phyloP scores from a whole-genome alignment of 2,797 vertebrate genomes.

The Hapalemur alaotrensis region DNA sequence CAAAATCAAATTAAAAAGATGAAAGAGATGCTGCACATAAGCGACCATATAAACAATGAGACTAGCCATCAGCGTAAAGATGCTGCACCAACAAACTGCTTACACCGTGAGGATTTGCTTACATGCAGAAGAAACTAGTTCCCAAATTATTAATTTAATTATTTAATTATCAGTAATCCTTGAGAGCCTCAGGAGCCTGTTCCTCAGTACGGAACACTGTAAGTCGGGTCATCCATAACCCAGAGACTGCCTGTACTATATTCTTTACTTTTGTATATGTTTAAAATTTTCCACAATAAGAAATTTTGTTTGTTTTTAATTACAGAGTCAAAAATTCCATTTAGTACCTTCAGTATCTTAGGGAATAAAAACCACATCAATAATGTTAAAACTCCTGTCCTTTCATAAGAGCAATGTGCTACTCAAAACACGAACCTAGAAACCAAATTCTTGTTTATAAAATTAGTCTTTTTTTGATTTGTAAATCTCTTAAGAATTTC shows the following conservation, averaged over 20 bases:
- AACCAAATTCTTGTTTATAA: neutral
- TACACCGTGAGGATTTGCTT: neutral
- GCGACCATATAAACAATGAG: neutral
- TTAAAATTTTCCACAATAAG: neutral
- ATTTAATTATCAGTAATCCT: neutral
- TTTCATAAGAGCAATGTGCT: neutral
- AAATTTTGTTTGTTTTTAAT: neutral
- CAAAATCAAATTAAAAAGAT: neutral
- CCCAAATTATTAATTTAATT: neutral
- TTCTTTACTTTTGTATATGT: neutral
- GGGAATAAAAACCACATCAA: neutral
- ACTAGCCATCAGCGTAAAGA: neutral
- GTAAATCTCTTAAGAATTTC: neutral
- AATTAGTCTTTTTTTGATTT: neutral
- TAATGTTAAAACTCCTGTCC: neutral
- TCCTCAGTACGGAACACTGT: neutral
- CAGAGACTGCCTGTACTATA: neutral
- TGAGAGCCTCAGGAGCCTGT: neutral
- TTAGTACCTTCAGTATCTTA: neutral
- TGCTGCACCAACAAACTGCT: neutral
- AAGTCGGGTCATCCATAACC: neutral
- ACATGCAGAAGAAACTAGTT: neutral
- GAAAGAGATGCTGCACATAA: neutral
- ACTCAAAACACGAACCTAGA: neutral
- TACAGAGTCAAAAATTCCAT: neutral